These are phyloP conservation scores for Phalacrocorax aristotelis DNA, from an alignment of 2,113 vertebrate genomes.

Conservation along the genomic window DNA sequence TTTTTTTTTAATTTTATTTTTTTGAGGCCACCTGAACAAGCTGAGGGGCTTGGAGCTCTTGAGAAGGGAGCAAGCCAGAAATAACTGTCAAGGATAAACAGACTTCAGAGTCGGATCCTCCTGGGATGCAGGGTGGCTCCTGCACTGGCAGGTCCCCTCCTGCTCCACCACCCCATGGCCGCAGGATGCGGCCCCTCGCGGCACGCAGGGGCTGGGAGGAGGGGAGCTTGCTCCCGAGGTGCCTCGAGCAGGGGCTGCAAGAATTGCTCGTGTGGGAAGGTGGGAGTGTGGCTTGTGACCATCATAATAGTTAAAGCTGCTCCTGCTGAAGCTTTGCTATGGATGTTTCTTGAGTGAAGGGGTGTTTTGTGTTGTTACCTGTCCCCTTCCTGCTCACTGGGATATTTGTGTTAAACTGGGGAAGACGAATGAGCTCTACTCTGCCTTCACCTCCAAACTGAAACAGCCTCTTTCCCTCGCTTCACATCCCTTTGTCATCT, in stretches of 20 bases:
- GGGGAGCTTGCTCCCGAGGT: neutral
- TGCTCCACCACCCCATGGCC: accelerated
- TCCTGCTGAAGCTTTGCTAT: neutral
- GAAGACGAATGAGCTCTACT: neutral
- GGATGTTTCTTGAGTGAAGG: neutral
- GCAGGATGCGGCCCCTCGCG: neutral
- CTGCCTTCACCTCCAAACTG: neutral
- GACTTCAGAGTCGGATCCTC: neutral
- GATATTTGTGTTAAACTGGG: neutral
- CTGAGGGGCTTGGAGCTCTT: neutral
- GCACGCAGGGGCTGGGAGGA: neutral
- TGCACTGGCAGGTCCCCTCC: accelerated
- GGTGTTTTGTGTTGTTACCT: neutral
- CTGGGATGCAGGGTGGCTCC: neutral
- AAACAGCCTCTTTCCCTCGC: neutral
- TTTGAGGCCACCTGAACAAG: neutral
- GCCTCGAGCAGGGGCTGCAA: neutral
- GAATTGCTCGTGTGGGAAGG: neutral
- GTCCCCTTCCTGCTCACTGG: neutral
- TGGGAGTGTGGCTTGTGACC: neutral
- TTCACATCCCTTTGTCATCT: neutral
- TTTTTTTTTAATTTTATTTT: neutral
- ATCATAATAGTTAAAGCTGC: accelerated
- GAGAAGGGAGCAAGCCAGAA: neutral
- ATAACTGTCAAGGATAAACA: neutral